A percentile compares a stretch with the other conserved stretches of the same genome.
Conservation (phyloP, 2,888 invertebrate species). For the Criorhina ranunculi region DNA sequence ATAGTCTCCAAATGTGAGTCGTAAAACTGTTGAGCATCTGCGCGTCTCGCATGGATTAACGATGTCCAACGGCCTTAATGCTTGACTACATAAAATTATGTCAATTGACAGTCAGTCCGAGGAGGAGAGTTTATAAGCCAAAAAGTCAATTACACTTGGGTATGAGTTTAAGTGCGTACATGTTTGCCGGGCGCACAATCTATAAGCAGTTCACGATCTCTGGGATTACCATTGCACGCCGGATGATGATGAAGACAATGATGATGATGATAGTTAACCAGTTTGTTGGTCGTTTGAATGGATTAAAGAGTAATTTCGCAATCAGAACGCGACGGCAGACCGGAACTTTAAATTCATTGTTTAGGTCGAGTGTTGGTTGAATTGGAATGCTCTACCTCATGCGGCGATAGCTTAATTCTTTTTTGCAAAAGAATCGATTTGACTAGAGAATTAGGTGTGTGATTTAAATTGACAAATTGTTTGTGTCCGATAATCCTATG, state of each 20-base stretch:
- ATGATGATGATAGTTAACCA: slow-evolving; percentile 56
- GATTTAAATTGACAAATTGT: slow-evolving; percentile 27
- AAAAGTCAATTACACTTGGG: slow-evolving; percentile 63
- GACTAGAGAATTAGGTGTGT: slow-evolving; percentile 14
- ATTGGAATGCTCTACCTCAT: neutral
- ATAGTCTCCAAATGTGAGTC: slow-evolving; percentile 7
- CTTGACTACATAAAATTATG: slow-evolving; percentile 53
- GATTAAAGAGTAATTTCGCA: slow-evolving; percentile 63
- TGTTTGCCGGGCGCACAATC: slow-evolving; percentile 29
- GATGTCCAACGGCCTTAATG: slow-evolving; percentile 36
- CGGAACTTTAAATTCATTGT: slow-evolving; percentile 69
- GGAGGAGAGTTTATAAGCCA: slow-evolving; percentile 50
- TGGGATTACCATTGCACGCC: slow-evolving; percentile 19
- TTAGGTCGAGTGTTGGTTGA: slow-evolving; percentile 47
- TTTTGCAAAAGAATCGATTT: slow-evolving; percentile 40
- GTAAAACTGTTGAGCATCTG: slow-evolving; percentile 35
- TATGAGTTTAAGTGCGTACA: neutral
- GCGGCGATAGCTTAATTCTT: slow-evolving; percentile 15
- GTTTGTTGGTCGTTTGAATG: slow-evolving; percentile 53
- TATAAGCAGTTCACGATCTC: slow-evolving; percentile 52
- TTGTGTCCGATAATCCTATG: slow-evolving; percentile 26
- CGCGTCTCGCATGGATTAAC: slow-evolving; percentile 38
- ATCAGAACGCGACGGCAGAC: slow-evolving; percentile 66
- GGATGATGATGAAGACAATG: slow-evolving; percentile 11
- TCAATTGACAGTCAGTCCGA: slow-evolving; percentile 53